Base-by-base conservation (phyloP, 2,797 vertebrate genomes). In the Chaunax sp. region DNA sequence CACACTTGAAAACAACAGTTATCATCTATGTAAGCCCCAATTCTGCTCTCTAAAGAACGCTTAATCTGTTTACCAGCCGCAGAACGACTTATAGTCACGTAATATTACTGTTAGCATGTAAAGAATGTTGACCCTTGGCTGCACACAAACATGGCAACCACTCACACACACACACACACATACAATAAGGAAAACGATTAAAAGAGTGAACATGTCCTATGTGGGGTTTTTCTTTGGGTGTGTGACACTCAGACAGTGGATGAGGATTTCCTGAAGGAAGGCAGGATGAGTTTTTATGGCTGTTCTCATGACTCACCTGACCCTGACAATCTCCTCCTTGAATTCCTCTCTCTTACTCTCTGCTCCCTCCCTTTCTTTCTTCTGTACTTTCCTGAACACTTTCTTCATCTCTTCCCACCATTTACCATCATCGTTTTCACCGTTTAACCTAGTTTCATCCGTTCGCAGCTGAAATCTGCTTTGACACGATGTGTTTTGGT, bases 301-400 rank as follows among this genome's bases (percentile, higher is more conserved):
- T 56, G 54, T 87, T 87, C 78, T 83, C 83, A 78, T 84, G 78
- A 80, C 83, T 79, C 72, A 86, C 74, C 75, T 87, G 80, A 89
- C 83, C 79, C 47, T 44, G 40, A 20, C 56, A 67, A 28, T 74
- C 57, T 70, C 67, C 75, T 77, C 50, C 54, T 58, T 22, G 30
- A 59, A 66, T 56, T 47, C 63, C 41, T 30, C 45, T 23, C 33
- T 33, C 50, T 23, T 16, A 7, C 35, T 13, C 14, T 41, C 50
- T 18, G 14, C 19, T 33, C 20, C 28, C 50, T 38, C 25, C 7
- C 19, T 28, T 25, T 47, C 4, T 25, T 37, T 37, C 28, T 28
- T n/a, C 2, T 52, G 11, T 47, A 14, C 14, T n/a, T 43, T 52
- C 65, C 68, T 19, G 1, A 45, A 60, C 30, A 38, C 9, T 0